Percentiles rank a stretch among this genome's conserved stretches.
These are phyloP conservation scores for Caenorhabditis inopinata DNA, from an alignment of 1,140 invertebrate genomes.

Conservation along the genomic window DNA sequence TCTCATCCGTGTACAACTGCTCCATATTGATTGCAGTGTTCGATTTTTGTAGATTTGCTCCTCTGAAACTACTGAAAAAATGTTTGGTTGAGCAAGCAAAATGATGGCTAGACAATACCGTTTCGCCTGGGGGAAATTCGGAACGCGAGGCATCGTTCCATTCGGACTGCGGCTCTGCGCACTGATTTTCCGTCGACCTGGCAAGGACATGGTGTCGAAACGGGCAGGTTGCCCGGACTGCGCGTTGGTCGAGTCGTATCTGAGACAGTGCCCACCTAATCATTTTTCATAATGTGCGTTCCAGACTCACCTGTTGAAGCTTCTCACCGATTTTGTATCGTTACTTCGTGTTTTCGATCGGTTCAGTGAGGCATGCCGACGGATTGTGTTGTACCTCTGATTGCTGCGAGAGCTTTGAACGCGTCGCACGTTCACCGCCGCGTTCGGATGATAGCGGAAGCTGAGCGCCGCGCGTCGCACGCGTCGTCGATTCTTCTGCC, in stretches of 20 bases:
- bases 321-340: slow-evolving; percentile 63
- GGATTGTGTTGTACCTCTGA: slow-evolving; percentile 58
- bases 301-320: slow-evolving; percentile 48
- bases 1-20: slow-evolving; percentile 21
- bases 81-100: neutral
- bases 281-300: no score
- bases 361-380: slow-evolving; percentile 55
- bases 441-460: slow-evolving; percentile 66
- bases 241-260: slow-evolving; percentile 35
- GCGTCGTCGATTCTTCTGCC: slow-evolving; percentile 58
- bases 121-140: neutral
- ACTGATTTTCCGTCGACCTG: slow-evolving; percentile 59
- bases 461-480: slow-evolving; percentile 54
- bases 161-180: slow-evolving; percentile 49
- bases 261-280: no score
- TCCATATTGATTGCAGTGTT: slow-evolving; percentile 43
- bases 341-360: slow-evolving; percentile 36
- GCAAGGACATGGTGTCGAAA: slow-evolving; percentile 61
- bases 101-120: slow-evolving; percentile 9
- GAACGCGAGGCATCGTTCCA: slow-evolving; percentile 38
- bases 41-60: slow-evolving; percentile 38
- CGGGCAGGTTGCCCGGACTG: slow-evolving; percentile 44
- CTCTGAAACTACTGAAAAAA: slow-evolving; percentile 39
- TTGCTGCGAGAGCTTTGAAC: slow-evolving; percentile 62
- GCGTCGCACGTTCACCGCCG: slow-evolving; percentile 62